Evolutionary conservation across 2,888 invertebrate species (phyloP), one percentile per base, ranked within the genome.

Genomic region (Pterostichus madidus): DNA sequence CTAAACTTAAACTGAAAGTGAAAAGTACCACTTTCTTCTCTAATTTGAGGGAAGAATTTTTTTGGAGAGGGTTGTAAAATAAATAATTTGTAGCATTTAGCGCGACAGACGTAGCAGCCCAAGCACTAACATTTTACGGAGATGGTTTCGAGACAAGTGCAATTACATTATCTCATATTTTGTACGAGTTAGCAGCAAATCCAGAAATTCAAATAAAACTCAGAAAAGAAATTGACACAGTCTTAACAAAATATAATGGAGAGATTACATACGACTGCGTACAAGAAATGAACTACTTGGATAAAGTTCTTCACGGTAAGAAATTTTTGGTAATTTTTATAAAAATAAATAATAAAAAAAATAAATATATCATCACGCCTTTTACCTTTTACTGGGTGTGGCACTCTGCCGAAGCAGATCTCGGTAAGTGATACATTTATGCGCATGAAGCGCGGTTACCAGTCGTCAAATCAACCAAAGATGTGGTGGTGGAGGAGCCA

Each of bases 131-230:
- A 0, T 91, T 91, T 84, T 91, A 90, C 83, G 73, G 88, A 0
- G 92, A 91, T 56, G 91, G 91, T 1, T 91, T 89, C 84, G 91
- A 91, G 85, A 91, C 91, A 0, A 90, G 90, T 13, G 89, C 82
- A 75, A 49, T 64, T 31, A 32, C 82, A 24, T 2, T 82, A 13
- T 17, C 64, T 24, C 13, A 82, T 32, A 52, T 46, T 39, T 76
- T 46, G 24, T 77, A 64, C 84, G 87, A 90, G 39, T 84, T 92
- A 17, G 91, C 91, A 0, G 59, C 80, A 6, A 87, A 91, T 85
- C 87, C 86, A 0, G 87, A 90, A 0, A 84, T 90, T 0, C 91
- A 92, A 84, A 86, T 88, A 1, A 90, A 87, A 84, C 83, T 91
- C 6, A 86, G 89, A 6, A 11, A 86, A 1, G 91, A 92, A 86